Conservation (phyloP, 2,888 invertebrate genomes). For the Trachelus troglodyta region DNA sequence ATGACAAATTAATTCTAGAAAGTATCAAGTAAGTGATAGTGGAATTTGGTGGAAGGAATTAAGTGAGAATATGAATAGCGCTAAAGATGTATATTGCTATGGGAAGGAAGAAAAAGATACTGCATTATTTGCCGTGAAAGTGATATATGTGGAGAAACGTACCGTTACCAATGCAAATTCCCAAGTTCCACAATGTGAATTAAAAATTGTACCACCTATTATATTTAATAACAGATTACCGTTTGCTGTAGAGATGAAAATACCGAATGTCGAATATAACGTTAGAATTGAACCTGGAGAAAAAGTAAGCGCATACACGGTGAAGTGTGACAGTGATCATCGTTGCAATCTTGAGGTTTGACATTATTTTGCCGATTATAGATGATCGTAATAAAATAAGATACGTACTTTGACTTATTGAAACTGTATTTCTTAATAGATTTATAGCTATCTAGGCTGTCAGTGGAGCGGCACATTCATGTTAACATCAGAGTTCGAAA, state of each 20-base stretch:
- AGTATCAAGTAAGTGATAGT: conserved; percentile 77
- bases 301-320: conserved; percentile 75
- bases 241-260: conserved; percentile 74
- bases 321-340: conserved; percentile 73
- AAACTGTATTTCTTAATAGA: conserved; percentile 51
- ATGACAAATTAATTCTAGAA: conserved; percentile 61
- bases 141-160: conserved; percentile 55
- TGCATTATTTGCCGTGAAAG: conserved; percentile 76
- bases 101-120: conserved; percentile 71
- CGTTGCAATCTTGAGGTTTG: conserved; percentile 65
- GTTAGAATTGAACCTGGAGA: conserved; percentile 80
- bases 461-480: conserved; percentile 80
- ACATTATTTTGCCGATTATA: background rate
- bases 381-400: background rate
- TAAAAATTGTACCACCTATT: conserved; percentile 80
- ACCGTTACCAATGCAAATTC: conserved; percentile 48
- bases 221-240: conserved; percentile 82
- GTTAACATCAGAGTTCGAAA: conserved; percentile 74
- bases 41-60: conserved; percentile 87
- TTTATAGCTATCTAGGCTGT: conserved; percentile 74
- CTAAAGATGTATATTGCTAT: conserved; percentile 77
- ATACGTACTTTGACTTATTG: background rate
- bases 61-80: conserved; percentile 74
- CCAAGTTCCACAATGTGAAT: conserved; percentile 77
- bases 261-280: conserved; percentile 67